phyloP scores from a whole-genome alignment of 2,888 invertebrate species.

The Amiota communis region DNA sequence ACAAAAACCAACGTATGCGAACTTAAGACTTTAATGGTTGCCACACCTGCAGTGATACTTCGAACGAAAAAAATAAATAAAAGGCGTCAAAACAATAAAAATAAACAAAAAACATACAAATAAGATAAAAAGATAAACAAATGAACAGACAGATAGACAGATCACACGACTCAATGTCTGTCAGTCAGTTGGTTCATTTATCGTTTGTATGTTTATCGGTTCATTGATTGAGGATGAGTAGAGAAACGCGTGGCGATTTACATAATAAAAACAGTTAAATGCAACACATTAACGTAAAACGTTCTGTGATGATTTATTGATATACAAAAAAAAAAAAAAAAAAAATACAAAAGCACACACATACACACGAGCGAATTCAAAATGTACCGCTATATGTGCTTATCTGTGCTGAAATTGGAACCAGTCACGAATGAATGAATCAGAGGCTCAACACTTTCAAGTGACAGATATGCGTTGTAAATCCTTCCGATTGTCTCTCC shows the following conservation, averaged over 20 bases:
- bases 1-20: conserved; percentile 15
- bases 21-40: conserved; percentile 13
- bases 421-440: too few species aligned
- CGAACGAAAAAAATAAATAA: neutral
- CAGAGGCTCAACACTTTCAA: too few species aligned
- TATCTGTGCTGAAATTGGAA: too few species aligned
- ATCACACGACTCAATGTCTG: neutral
- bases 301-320: conserved; percentile 35
- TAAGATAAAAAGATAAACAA: neutral
- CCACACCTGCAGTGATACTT: conserved; percentile 16
- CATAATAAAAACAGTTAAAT: conserved; percentile 48
- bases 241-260: conserved; percentile 46
- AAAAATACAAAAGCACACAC: neutral
- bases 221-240: neutral
- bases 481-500: neutral
- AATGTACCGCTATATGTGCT: neutral
- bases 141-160: conserved; percentile 1
- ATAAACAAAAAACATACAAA: neutral
- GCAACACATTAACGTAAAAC: conserved; percentile 47
- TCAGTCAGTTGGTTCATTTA: conserved; percentile 11
- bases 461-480: neutral
- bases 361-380: conserved; percentile 1
- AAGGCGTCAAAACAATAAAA: neutral
- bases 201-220: neutral
- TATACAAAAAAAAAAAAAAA: neutral